A percentile compares a stretch with the other conserved stretches of the same genome.
Evolutionary conservation across 2,888 invertebrate species (phyloP).

Genomic region (Eupithecia subfuscata): DNA sequence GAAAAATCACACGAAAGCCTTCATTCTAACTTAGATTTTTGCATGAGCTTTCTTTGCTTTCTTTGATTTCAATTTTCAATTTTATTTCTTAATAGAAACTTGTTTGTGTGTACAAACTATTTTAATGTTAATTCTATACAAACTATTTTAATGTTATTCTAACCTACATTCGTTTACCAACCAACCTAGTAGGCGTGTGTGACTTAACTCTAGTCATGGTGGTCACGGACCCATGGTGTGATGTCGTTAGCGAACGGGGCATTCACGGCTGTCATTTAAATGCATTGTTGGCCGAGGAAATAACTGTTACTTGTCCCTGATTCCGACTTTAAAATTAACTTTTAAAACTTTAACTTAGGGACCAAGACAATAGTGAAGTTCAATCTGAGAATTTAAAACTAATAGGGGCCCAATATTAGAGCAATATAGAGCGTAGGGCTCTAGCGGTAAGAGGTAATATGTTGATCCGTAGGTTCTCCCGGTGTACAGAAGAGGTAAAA

Average conservation of each 20-base stretch:
- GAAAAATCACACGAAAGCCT: background rate
- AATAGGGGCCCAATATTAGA: background rate
- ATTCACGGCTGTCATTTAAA: constrained; percentile 22
- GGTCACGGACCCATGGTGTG: background rate
- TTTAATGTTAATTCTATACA: too few relatives aligned
- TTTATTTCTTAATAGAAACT: too few relatives aligned
- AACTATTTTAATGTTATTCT: too few relatives aligned
- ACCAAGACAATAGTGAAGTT: background rate
- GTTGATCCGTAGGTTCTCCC: too few relatives aligned
- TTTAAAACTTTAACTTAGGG: background rate
- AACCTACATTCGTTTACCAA: constrained; percentile 15
- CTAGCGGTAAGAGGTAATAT: too few relatives aligned
- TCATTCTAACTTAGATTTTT: background rate
- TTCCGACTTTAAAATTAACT: background rate
- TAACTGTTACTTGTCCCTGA: constrained; percentile 1
- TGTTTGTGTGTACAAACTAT: too few relatives aligned
- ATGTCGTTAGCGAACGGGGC: constrained; percentile 19
- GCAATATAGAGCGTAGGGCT: too few relatives aligned
- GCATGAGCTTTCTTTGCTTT: too few relatives aligned
- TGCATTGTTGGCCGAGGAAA: background rate
- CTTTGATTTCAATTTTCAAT: too few relatives aligned
- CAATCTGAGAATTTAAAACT: background rate
- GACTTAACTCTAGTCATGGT: background rate
- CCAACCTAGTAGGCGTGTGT: background rate
- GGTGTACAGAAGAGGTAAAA: too few relatives aligned